phyloP scores from a whole-genome alignment of 2,888 invertebrate genomes.

The Cancer borealis region DNA sequence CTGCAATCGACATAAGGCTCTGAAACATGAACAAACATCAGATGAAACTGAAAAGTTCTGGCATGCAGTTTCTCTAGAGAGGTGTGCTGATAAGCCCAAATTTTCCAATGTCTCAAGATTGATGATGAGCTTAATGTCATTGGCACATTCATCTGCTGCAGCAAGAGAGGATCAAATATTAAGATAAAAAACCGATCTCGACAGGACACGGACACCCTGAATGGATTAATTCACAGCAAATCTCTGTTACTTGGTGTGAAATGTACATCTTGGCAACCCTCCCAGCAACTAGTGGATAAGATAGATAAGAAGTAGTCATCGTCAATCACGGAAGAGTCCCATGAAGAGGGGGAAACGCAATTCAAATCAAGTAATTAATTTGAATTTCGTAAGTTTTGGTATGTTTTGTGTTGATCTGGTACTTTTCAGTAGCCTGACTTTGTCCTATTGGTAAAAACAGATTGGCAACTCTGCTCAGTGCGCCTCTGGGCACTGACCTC shows the following conservation, averaged over 20 bases:
- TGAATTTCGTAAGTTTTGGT: slow-evolving; percentile 49
- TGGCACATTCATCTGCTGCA: slow-evolving; percentile 49
- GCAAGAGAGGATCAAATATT: slow-evolving; percentile 44
- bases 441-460: slow-evolving; percentile 34
- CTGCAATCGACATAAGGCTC: neutral
- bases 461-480: slow-evolving; percentile 39
- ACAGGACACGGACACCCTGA: slow-evolving; percentile 38
- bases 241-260: slow-evolving; percentile 45
- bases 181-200: slow-evolving; percentile 53
- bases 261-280: slow-evolving; percentile 54
- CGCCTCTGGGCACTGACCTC: too few relatives aligned
- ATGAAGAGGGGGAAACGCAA: slow-evolving; percentile 28
- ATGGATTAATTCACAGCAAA: slow-evolving; percentile 33
- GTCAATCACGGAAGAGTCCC: slow-evolving; percentile 29
- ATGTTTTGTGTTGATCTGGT: slow-evolving; percentile 42
- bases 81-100: slow-evolving; percentile 30
- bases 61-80: slow-evolving; percentile 1
- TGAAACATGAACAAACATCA: slow-evolving; percentile 47
- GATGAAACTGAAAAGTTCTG: neutral
- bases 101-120: too few relatives aligned
- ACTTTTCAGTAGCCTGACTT: neutral
- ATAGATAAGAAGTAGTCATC: neutral
- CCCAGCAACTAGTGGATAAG: slow-evolving; percentile 54
- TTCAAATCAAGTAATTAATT: slow-evolving; percentile 47
- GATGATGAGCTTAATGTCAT: neutral